Conservation (phyloP, 1,140 invertebrate species). For the Euura lappo region DNA sequence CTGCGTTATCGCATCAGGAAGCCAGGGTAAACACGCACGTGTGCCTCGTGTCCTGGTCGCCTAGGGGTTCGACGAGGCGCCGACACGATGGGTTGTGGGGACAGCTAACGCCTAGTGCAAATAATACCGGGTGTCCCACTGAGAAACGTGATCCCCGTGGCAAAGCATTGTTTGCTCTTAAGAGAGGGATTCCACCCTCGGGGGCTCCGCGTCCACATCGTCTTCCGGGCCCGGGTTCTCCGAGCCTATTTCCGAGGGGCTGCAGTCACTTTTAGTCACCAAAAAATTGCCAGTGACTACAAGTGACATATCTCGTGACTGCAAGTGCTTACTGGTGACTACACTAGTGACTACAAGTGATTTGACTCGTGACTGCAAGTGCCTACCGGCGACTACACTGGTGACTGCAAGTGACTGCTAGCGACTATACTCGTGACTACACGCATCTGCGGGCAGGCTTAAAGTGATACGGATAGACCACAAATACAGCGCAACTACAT, state of each 20-base stretch:
- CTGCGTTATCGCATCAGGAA: conserved; percentile 31
- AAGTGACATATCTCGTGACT: too few species aligned
- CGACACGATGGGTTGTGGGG: conserved; percentile 17
- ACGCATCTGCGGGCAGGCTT: too few species aligned
- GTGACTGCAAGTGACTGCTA: too few species aligned
- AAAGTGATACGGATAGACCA: too few species aligned
- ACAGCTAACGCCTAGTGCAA: conserved; percentile 30
- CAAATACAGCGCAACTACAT: too few species aligned
- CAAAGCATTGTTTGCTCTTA: conserved; percentile 42
- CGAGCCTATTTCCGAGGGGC: neutral
- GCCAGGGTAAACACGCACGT: conserved; percentile 20
- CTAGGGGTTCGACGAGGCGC: neutral
- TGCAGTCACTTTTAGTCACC: too few species aligned
- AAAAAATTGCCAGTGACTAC: too few species aligned
- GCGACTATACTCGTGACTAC: too few species aligned
- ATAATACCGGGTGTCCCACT: conserved; percentile 40
- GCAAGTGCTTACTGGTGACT: too few species aligned
- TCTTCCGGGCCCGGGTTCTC: conserved; percentile 22
- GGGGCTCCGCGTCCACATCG: neutral
- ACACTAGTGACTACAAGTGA: too few species aligned
- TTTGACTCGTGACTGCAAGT: too few species aligned
- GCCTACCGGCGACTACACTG: too few species aligned
- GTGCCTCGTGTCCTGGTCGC: conserved; percentile 7
- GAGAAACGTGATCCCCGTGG: conserved; percentile 46
- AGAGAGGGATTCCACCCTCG: conserved; percentile 17